phyloP scores from a whole-genome alignment of 2,797 vertebrate species.

The Serranus cabrilla region DNA sequence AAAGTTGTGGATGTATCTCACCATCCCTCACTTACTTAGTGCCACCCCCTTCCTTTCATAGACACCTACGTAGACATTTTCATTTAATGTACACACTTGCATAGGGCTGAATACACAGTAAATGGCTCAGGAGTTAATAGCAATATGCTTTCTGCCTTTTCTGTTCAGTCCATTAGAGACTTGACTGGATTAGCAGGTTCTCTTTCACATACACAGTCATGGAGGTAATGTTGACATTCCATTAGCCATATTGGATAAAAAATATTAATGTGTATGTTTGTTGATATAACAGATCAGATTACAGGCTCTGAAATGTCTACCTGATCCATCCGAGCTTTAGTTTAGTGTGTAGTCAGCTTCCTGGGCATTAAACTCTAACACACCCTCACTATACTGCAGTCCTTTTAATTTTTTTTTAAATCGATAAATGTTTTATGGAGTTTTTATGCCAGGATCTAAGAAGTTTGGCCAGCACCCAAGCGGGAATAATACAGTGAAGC shows the following conservation, averaged over 20 bases:
- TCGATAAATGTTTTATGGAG: constrained; percentile 44
- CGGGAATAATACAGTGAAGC: constrained; percentile 20
- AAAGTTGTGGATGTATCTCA: constrained; percentile 10
- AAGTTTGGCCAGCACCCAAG: constrained; percentile 27
- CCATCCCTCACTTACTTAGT: constrained; percentile 27
- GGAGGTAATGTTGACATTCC: constrained; percentile 47
- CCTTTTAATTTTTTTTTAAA: constrained; percentile 19
- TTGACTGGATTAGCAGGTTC: constrained; percentile 54
- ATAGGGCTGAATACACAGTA: constrained; percentile 20
- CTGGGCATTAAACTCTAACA: constrained; percentile 31
- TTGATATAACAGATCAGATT: constrained; percentile 39
- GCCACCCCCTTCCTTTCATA: constrained; percentile 9
- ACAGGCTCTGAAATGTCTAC: constrained; percentile 40
- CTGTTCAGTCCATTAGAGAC: constrained; percentile 55
- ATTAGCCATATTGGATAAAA: constrained; percentile 45
- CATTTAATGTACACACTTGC: constrained; percentile 23
- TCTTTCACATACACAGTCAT: constrained; percentile 32
- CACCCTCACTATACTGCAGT: constrained; percentile 9
- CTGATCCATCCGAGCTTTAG: constrained; percentile 35
- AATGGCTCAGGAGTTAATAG: constrained; percentile 32
- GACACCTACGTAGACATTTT: constrained; percentile 37
- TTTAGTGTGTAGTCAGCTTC: constrained; percentile 50
- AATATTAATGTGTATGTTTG: constrained; percentile 32
- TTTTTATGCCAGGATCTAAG: constrained; percentile 25
- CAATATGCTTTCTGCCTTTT: constrained; percentile 34